Base-by-base conservation (phyloP, 92 coral and sea anemone species). In the Porites lobata region DNA sequence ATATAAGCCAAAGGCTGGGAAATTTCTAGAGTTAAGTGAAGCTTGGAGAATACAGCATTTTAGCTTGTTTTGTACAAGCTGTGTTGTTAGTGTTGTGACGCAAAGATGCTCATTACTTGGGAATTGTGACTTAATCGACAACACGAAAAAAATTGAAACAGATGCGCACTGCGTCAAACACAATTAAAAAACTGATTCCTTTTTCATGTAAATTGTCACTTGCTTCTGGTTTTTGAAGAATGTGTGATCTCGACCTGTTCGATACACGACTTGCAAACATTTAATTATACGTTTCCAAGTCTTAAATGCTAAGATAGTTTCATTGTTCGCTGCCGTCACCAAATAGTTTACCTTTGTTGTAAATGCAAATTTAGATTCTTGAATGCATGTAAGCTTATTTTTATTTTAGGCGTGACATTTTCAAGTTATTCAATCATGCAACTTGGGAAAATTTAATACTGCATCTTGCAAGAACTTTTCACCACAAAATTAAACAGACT, bases 351-450 rank as follows among this genome's bases (percentile, higher is more conserved):
- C 63, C 75, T 83, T 74, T 84, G 87, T 84, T 82, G 80, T 65
- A 20, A 12, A 84, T 84, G 80, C 80, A 72, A 84, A 73, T 84
- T 84, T 74, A 65, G 50, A 53, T 65, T 84, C 80, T 84, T 52
- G 72, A 63, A 84, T 62, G 32, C 57, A 59, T 70, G 47, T 38
- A 38, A 38, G 47, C 47, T 38, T 38, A 43, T 47, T 57, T 73
- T 59, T 9, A 7, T 51, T 47, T 9, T 7, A 84, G 87, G 54
- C 75, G 80, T 75, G 87, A 73, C 65, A 75, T 63, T 84, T 74
- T 3, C 51, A 26, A 47, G 19, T 20, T 7, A 73, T 3, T 50
- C 62, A 65, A 65, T 26, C 80, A 64, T 84, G 80, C 1, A 81
- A 58, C 9, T 9, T 22, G 84, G 47, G 70, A 50, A 80, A 15